These are phyloP conservation scores for Notiomystis cincta DNA, from an alignment of 2,113 vertebrate genomes.

Conservation along the genomic window DNA sequence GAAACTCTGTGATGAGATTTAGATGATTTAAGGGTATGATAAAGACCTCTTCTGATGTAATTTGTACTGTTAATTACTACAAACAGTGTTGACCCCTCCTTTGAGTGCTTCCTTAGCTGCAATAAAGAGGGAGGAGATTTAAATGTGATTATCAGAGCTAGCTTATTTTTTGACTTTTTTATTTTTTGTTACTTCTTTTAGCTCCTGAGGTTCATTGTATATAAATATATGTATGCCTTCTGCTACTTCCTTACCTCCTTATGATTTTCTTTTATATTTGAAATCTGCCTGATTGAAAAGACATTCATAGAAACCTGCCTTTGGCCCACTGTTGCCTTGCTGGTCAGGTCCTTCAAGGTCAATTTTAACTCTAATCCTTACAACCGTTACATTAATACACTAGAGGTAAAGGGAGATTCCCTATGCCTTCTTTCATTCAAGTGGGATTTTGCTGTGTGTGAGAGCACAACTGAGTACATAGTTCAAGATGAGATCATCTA, in stretches of 20 bases:
- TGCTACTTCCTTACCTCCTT: not conserved
- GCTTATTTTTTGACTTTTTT: not conserved
- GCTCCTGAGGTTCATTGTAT: not conserved
- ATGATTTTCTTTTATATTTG: not conserved
- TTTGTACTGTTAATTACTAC: not conserved
- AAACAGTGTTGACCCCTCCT: not conserved
- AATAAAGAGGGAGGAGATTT: not conserved
- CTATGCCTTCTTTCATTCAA: not conserved
- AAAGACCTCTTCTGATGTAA: not conserved
- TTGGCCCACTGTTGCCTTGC: not conserved
- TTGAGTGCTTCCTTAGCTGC: not conserved
- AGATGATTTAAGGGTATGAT: not conserved
- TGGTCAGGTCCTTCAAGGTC: not conserved
- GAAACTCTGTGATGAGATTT: not conserved
- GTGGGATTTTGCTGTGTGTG: not conserved
- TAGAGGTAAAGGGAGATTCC: not conserved
- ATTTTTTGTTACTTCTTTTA: not conserved
- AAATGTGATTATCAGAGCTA: not conserved
- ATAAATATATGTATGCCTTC: not conserved
- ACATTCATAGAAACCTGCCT: not conserved
- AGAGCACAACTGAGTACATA: not conserved
- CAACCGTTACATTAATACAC: not conserved
- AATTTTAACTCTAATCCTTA: not conserved
- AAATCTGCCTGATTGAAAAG: not conserved
- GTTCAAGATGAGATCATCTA: not conserved